Evolutionary conservation across 1,140 invertebrate species (phyloP).

Genomic region (Octopus sinensis): DNA sequence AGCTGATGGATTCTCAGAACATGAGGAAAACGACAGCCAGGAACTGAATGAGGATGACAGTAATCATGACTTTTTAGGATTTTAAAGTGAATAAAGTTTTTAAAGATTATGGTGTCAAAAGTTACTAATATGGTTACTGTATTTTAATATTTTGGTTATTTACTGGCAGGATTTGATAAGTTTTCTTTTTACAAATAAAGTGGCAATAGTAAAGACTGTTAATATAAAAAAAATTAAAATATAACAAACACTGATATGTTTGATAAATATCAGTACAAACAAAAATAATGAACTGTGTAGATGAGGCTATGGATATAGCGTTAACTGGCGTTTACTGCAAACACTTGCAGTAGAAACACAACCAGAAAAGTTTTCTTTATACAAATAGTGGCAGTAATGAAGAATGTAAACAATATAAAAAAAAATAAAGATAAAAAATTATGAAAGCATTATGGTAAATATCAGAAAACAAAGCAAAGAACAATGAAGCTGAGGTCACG

Average conservation of each 20-base stretch:
- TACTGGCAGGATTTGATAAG: neutral
- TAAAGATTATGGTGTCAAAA: neutral
- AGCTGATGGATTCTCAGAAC: neutral
- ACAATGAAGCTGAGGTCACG: too few species aligned
- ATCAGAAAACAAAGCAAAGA: too few species aligned
- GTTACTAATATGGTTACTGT: neutral
- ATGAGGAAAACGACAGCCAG: neutral
- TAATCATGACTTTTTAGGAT: conserved; percentile 8
- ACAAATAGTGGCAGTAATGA: too few species aligned
- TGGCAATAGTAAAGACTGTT: conserved; percentile 1
- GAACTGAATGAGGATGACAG: conserved; percentile 4
- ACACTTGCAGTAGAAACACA: too few species aligned
- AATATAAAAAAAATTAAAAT: neutral
- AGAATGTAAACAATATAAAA: too few species aligned
- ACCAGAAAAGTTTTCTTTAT: too few species aligned
- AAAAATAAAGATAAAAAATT: too few species aligned
- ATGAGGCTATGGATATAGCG: too few species aligned
- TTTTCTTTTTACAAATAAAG: conserved; percentile 8
- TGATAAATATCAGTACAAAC: conserved; percentile 1
- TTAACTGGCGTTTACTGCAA: too few species aligned
- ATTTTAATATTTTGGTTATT: neutral
- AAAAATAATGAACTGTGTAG: neutral
- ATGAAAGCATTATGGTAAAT: too few species aligned
- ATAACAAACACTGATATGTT: neutral
- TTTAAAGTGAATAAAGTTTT: conserved; percentile 6